These are phyloP conservation scores for Cottus gobio DNA, from an alignment of 2,113 vertebrate species.

Conservation along the genomic window DNA sequence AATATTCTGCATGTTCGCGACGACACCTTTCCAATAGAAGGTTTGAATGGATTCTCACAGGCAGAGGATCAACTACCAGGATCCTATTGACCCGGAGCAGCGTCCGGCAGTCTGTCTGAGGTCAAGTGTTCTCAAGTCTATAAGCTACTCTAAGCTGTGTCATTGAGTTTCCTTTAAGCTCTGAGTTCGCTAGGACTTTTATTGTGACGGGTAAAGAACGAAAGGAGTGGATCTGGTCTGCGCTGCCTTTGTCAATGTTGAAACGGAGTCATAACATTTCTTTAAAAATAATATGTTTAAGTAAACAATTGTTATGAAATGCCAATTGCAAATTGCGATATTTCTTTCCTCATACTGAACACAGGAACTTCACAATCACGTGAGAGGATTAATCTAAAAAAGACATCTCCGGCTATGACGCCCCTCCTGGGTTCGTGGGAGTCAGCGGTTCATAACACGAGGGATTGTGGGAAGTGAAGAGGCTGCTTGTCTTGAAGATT, in stretches of 20 bases:
- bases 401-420: neutral
- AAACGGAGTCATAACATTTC: no score
- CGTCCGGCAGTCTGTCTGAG: neutral
- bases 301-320: neutral
- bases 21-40: neutral
- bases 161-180: neutral
- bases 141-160: neutral
- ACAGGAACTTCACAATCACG: neutral
- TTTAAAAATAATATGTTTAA: neutral
- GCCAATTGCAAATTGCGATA: neutral
- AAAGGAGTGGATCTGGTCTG: no score
- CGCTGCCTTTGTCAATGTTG: no score
- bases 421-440: constrained; percentile 35
- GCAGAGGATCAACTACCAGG: neutral
- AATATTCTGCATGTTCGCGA: neutral
- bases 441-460: constrained; percentile 20
- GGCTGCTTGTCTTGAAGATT: neutral
- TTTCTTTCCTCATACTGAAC: neutral
- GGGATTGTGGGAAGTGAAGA: constrained; percentile 72
- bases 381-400: neutral
- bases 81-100: neutral
- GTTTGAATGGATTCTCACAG: neutral
- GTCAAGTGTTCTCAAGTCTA: neutral
- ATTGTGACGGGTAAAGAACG: no score
- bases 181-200: neutral